Base-by-base conservation (phyloP, 2,113 vertebrate genomes). In the Crocuta crocuta region DNA sequence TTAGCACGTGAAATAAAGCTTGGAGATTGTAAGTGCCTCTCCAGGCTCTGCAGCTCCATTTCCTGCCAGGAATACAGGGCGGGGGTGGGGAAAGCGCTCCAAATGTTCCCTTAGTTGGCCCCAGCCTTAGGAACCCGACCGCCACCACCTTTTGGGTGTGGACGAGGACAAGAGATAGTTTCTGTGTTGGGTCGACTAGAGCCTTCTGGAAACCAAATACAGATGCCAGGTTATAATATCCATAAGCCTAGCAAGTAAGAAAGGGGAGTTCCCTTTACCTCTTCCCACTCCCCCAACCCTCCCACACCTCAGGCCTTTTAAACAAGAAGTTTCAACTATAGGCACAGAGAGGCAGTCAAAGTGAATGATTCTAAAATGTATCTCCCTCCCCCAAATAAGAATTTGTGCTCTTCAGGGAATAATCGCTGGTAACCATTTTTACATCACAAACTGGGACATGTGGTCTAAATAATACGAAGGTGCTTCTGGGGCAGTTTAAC, bases 21-120 rank as follows among this genome's bases (percentile, higher is more conserved):
- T 68, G 0, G 8, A 92, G 48, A 23, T 80, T 71, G 17, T 74
- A 66, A 79, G 65, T 68, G 61, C 55, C 74, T 80, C 79, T 90
- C 33, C 33, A 45, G 13, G 4, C 83, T 43, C 74, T 5, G 73
- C 33, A 85, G 89, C 82, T 83, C 58, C 24, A 74, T 79, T 91
- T 97, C 93, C 92, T 86, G 95, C 89, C 89, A n/a, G 33, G 82
- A 82, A 48, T 79, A 21, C 4, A 2, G 74, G 66, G 74, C 7
- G 0, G 19, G 15, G 26, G 21, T 10, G 39, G 28, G 13, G 13
- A 10, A 21, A 10, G 31, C 5, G 0, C 31, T 53, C 58, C 48
- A 12, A n/a, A 21, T n/a, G 16, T 80, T 94, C 79, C 58, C 50
- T 79, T 95, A 4, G 0, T 4, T 61, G 87, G 73, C 86, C 74